Evolutionary conservation across 2,888 invertebrate genomes (phyloP).

Genomic region (Stenchaetothrips biformis): DNA sequence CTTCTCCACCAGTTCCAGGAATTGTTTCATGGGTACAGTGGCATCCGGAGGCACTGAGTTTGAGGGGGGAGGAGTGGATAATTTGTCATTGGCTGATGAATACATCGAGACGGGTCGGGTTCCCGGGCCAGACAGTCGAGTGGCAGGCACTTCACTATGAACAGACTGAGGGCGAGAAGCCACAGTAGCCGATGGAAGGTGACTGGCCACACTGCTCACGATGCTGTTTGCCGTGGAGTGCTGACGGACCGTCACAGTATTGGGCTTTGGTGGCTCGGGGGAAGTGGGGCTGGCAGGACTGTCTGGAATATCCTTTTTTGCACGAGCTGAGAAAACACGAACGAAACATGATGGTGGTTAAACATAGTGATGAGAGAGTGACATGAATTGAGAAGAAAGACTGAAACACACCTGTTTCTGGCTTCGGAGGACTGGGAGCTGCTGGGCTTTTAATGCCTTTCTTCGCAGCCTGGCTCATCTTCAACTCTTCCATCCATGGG

Average conservation of each 20-base stretch:
- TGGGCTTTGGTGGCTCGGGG: neutral
- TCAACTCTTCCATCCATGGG: constrained; percentile 78
- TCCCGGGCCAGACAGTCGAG: constrained; percentile 33
- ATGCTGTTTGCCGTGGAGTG: constrained; percentile 31
- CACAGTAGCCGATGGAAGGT: constrained; percentile 34
- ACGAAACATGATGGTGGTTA: neutral
- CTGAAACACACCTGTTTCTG: constrained; percentile 40
- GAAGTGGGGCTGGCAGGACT: constrained; percentile 9
- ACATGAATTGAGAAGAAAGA: neutral
- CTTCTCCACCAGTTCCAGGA: constrained; percentile 45
- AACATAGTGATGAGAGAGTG: neutral
- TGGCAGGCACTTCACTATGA: constrained; percentile 27
- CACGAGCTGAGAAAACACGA: neutral
- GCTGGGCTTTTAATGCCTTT: constrained; percentile 42
- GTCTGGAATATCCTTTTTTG: neutral
- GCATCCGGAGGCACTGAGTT: constrained; percentile 27
- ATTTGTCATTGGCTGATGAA: constrained; percentile 26
- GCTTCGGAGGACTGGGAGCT: constrained; percentile 43
- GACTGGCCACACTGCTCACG: constrained; percentile 34
- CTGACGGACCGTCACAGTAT: constrained; percentile 24
- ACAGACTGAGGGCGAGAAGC: neutral
- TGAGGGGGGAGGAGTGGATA: neutral
- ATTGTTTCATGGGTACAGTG: constrained; percentile 41
- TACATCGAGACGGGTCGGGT: constrained; percentile 28
- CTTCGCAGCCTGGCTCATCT: constrained; percentile 68